phyloP scores from a whole-genome alignment of 2,113 vertebrate species.

The Charadrius vociferus region DNA sequence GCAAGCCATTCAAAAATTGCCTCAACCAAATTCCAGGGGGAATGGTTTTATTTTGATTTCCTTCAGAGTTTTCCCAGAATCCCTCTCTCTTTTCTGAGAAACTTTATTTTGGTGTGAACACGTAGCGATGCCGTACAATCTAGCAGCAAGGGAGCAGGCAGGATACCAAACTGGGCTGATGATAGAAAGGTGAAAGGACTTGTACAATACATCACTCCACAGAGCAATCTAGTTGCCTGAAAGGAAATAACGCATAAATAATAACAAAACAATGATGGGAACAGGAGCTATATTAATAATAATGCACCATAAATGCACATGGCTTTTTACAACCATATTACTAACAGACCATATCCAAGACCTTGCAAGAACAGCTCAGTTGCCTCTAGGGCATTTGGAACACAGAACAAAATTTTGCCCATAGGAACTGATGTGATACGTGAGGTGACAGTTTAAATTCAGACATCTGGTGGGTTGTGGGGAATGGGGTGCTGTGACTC shows the following conservation, averaged over 20 bases:
- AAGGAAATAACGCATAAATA: conserved; percentile 5
- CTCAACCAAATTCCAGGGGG: conserved; percentile 17
- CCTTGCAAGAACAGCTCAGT: conserved; percentile 13
- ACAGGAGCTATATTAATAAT: conserved; percentile 29
- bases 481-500: conserved; percentile 1
- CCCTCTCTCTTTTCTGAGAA: conserved; percentile 15
- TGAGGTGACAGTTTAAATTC: conserved; percentile 57
- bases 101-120: not conserved
- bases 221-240: not conserved
- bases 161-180: not conserved
- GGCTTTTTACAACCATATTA: conserved; percentile 29
- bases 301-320: conserved; percentile 24
- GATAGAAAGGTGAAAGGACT: not conserved
- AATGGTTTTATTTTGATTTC: conserved; percentile 20
- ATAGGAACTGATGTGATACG: conserved; percentile 17
- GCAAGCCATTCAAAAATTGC: not conserved
- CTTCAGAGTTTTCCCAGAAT: conserved; percentile 9
- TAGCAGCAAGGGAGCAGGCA: not conserved
- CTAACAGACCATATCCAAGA: conserved; percentile 50
- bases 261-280: conserved; percentile 10
- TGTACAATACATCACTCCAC: not conserved
- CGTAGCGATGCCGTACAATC: not conserved
- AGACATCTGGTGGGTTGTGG: conserved; percentile 58
- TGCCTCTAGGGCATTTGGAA: conserved; percentile 38
- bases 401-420: conserved; percentile 15